A percentile compares a stretch with the other conserved stretches of the same genome.
phyloP scores from a whole-genome alignment of 2,888 invertebrate genomes.

The Micoletzkya japonica region DNA sequence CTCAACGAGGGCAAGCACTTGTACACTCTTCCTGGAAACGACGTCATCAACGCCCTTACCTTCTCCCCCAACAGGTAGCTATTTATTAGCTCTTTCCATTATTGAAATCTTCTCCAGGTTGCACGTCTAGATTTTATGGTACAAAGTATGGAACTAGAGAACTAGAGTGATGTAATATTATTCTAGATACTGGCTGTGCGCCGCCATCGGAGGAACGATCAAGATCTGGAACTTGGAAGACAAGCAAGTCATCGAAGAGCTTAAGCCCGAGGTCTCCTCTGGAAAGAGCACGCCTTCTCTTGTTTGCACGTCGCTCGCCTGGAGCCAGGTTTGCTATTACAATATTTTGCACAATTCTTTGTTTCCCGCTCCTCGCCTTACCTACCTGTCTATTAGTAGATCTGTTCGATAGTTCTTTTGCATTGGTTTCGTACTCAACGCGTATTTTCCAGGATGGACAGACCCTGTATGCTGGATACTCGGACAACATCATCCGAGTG shows the following conservation, averaged over 20 bases:
- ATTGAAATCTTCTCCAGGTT: not conserved
- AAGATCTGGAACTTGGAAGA: slow-evolving; percentile 99
- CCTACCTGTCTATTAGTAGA: too few species aligned
- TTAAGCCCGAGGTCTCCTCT: slow-evolving; percentile 89
- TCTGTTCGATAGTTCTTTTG: not conserved
- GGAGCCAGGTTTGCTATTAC: slow-evolving; percentile 17
- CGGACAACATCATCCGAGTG: slow-evolving; percentile 94
- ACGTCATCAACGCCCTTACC: slow-evolving; percentile 94
- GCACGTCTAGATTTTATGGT: not conserved
- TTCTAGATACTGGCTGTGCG: slow-evolving; percentile 88
- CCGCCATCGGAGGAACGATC: slow-evolving; percentile 94
- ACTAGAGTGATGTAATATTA: not conserved
- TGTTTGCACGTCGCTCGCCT: slow-evolving; percentile 77
- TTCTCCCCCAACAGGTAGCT: slow-evolving; percentile 85
- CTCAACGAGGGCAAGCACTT: slow-evolving; percentile 98
- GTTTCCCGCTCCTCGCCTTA: too few species aligned
- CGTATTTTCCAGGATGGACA: slow-evolving; percentile 87
- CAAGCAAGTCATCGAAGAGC: slow-evolving; percentile 98
- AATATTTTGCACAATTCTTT: not conserved
- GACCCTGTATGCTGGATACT: slow-evolving; percentile 89
- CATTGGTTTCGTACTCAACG: not conserved
- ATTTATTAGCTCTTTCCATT: not conserved
- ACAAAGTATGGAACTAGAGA: not conserved
- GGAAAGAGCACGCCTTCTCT: slow-evolving; percentile 79
- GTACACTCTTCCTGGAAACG: slow-evolving; percentile 90